Percentiles rank a stretch among this genome's conserved stretches.
Conservation (phyloP, 2,113 vertebrate species). For the Sebastes schlegelii region DNA sequence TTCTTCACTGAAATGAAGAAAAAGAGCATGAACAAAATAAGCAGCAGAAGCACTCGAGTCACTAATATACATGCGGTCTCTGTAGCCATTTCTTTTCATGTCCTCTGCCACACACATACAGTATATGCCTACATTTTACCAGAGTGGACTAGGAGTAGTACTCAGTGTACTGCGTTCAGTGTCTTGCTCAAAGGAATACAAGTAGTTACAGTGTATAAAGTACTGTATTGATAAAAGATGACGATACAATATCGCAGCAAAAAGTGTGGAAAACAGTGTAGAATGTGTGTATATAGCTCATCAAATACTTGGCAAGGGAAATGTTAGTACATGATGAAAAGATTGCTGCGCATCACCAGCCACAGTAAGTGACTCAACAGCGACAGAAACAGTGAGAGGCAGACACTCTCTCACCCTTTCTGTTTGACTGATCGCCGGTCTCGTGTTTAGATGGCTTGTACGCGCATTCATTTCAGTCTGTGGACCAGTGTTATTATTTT, state of each 20-base stretch:
- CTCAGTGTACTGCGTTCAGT: background rate
- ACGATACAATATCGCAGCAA: background rate
- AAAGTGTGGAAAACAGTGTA: background rate
- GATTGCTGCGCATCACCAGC: slow-evolving; percentile 20
- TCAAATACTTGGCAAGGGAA: slow-evolving; percentile 22
- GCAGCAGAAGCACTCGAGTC: background rate
- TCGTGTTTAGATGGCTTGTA: slow-evolving; percentile 44
- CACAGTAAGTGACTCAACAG: slow-evolving; percentile 19
- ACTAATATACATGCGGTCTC: background rate
- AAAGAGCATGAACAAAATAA: slow-evolving; percentile 5
- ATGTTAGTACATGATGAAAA: slow-evolving; percentile 39
- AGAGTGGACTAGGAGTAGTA: background rate
- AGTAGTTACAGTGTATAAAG: background rate
- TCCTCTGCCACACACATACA: background rate
- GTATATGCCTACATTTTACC: background rate
- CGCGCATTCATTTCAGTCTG: slow-evolving; percentile 54
- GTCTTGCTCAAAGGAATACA: background rate
- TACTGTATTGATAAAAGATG: background rate
- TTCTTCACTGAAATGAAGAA: background rate
- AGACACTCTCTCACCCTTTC: slow-evolving; percentile 8
- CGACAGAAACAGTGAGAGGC: slow-evolving; percentile 4
- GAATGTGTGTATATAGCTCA: background rate
- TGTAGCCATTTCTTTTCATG: background rate
- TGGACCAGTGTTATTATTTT: slow-evolving; percentile 66
- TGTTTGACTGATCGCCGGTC: slow-evolving; percentile 42